A percentile compares a stretch with the other conserved stretches of the same genome.
phyloP scores from a whole-genome alignment of 2,113 vertebrate species.

The Rousettus leschenaultii region DNA sequence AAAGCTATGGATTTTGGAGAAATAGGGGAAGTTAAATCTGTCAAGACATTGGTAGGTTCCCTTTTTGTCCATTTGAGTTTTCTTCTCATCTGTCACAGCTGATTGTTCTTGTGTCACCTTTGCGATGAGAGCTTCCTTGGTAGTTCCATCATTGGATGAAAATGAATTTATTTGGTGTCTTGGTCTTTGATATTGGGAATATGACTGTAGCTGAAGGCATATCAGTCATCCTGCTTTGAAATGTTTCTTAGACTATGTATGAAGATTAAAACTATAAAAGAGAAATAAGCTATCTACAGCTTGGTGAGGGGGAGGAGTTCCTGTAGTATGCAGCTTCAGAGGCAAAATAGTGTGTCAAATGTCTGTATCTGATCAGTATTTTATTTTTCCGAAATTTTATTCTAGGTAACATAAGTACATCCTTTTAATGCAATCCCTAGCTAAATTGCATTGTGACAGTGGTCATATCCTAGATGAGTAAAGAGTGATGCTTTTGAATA shows the following conservation, averaged over 20 bases:
- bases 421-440: not conserved
- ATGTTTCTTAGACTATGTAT: not conserved
- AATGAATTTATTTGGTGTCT: not conserved
- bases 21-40: not conserved
- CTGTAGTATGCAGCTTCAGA: not conserved
- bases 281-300: not conserved
- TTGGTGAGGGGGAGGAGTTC: not conserved
- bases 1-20: not conserved
- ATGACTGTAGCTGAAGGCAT: not conserved
- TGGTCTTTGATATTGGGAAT: not conserved
- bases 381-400: conserved; percentile 19
- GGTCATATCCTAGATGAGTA: not conserved
- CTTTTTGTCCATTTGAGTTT: not conserved
- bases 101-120: not conserved
- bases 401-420: not conserved
- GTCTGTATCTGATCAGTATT: not conserved
- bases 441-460: not conserved
- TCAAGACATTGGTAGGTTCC: not conserved
- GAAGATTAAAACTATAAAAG: not conserved
- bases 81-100: not conserved
- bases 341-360: not conserved
- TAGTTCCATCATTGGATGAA: not conserved
- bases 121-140: not conserved
- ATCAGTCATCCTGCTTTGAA: not conserved
- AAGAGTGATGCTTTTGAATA: conserved; percentile 6